Percentiles rank a stretch among this genome's conserved stretches.
These are phyloP conservation scores for Drosophila pandora DNA, from an alignment of 1,140 invertebrate species.

Conservation along the genomic window DNA sequence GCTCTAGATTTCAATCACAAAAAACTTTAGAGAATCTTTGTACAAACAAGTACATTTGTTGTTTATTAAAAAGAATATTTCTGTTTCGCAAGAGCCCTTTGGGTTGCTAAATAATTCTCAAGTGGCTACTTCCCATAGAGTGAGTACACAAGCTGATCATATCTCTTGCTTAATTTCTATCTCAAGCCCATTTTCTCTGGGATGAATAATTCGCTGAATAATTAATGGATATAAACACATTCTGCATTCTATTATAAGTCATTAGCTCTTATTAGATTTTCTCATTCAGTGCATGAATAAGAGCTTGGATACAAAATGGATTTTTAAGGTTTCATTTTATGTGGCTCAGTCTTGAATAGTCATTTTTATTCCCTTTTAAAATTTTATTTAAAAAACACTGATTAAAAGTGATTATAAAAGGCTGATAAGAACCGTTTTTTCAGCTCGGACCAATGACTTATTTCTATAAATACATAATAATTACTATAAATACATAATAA, in stretches of 20 bases:
- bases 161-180: conserved; percentile 22
- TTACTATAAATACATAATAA: too few relatives aligned
- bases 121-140: conserved; percentile 4
- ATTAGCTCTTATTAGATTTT: conserved; percentile 45
- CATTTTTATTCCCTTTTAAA: too few relatives aligned
- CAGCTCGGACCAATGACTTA: too few relatives aligned
- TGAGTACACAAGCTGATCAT: conserved; percentile 15
- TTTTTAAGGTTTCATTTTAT: too few relatives aligned
- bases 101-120: not conserved
- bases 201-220: conserved; percentile 42
- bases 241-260: conserved; percentile 29
- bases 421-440: not conserved
- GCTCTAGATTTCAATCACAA: conserved; percentile 16
- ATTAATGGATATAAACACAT: conserved; percentile 19
- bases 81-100: not conserved
- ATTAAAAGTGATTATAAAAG: too few relatives aligned
- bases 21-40: not conserved
- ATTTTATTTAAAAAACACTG: too few relatives aligned
- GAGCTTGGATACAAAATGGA: not conserved
- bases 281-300: conserved; percentile 18
- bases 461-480: too few relatives aligned
- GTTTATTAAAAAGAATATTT: not conserved
- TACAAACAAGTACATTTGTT: conserved; percentile 18
- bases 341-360: too few relatives aligned
- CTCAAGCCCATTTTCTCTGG: conserved; percentile 13